Percentiles rank a stretch among this genome's conserved stretches.
phyloP scores from a whole-genome alignment of 2,888 invertebrate genomes.

The Exephanes ischioxanthus region DNA sequence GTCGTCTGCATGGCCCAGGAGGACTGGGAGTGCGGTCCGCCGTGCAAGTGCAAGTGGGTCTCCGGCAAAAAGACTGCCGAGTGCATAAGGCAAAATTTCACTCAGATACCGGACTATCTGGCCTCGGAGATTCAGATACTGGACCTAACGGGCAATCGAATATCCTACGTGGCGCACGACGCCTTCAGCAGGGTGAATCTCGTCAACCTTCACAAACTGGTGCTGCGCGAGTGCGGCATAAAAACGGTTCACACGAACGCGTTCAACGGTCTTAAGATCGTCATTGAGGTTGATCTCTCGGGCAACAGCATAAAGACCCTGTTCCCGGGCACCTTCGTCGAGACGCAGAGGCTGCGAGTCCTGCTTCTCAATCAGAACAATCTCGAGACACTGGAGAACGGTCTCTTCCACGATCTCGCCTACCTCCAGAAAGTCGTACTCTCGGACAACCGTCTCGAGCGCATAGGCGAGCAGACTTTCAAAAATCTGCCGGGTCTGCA shows the following conservation, averaged over 20 bases:
- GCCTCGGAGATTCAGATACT: conserved; percentile 89
- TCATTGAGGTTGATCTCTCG: conserved; percentile 94
- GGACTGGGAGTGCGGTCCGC: conserved; percentile 88
- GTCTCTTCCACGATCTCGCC: conserved; percentile 91
- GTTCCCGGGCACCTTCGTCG: conserved; percentile 90
- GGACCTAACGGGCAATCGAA: conserved; percentile 89
- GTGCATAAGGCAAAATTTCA: conserved; percentile 89
- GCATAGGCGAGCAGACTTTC: conserved; percentile 91
- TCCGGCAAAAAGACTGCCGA: conserved; percentile 94
- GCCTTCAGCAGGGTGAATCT: conserved; percentile 90
- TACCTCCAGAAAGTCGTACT: conserved; percentile 92
- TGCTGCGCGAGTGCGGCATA: conserved; percentile 91
- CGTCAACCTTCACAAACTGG: conserved; percentile 93
- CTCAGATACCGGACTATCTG: conserved; percentile 90
- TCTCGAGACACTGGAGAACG: conserved; percentile 90
- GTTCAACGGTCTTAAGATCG: conserved; percentile 90
- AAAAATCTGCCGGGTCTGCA: conserved; percentile 89
- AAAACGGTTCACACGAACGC: conserved; percentile 91
- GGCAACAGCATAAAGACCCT: conserved; percentile 89
- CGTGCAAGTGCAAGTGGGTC: conserved; percentile 94
- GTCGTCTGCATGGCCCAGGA: conserved; percentile 82
- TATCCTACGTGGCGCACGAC: conserved; percentile 88
- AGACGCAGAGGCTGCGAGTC: conserved; percentile 90
- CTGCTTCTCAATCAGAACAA: conserved; percentile 91
- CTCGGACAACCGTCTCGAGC: conserved; percentile 90